Conservation (phyloP, 2,113 vertebrate genomes). For the Oreotrochilus melanogaster region DNA sequence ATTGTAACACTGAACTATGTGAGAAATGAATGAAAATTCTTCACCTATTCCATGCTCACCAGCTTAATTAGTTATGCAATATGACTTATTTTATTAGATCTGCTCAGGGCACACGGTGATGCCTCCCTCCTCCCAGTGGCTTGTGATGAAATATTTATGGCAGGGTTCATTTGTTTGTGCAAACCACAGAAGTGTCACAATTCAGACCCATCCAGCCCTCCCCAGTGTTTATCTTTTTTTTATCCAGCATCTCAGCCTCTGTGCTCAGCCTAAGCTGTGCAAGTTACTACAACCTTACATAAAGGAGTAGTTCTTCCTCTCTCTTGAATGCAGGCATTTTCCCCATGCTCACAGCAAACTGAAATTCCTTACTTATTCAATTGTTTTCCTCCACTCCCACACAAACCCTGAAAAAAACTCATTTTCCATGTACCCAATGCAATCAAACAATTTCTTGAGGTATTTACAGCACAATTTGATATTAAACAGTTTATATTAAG, state of each 20-base stretch:
- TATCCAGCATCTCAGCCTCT: neutral
- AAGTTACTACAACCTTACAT: neutral
- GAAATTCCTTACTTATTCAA: neutral
- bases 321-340: neutral
- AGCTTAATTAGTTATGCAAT: neutral
- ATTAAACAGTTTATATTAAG: neutral
- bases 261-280: neutral
- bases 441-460: neutral
- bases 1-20: neutral
- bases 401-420: neutral
- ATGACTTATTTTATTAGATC: neutral
- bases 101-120: neutral
- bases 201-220: neutral
- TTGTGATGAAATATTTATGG: neutral
- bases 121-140: neutral
- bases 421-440: neutral
- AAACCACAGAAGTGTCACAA: neutral
- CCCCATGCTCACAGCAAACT: neutral
- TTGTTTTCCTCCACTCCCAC: neutral
- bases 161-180: neutral
- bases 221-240: neutral
- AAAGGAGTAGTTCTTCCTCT: neutral
- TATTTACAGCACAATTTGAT: neutral
- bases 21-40: neutral
- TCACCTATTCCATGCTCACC: neutral